Evolutionary conservation across 1,140 invertebrate genomes (phyloP), one percentile per base, ranked within the genome.

Genomic region (Tetraneura akinire): DNA sequence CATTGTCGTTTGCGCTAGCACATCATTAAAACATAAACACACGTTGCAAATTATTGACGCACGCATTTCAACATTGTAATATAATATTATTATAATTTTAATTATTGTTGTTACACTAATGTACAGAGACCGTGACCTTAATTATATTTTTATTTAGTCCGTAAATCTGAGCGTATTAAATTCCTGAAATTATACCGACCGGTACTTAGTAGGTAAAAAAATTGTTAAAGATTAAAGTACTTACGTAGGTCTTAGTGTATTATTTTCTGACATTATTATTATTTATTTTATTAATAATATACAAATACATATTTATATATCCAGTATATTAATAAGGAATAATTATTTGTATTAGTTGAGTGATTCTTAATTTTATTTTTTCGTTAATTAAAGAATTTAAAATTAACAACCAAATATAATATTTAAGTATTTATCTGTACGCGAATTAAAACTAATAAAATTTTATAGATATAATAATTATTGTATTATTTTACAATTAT

Each of bases 401-500:
- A 37, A 37, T 4, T n/a, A 29, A 16, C 4, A n/a, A 42, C 0
- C 11, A 66, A 45, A 45, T 16, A 26, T 21, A 66, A 45, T 66
- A 66, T 66, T n/a, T 0, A 66, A 66, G 45, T 45, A 66, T 5
- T 11, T 42, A 66, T 42, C 45, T 5, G 32, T 66, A 45, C 37
- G 64, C 42, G 18, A 42, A 66, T 66, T 14, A 14, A 66, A 66
- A 66, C 3, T 37, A 66, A 42, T 23, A 53, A 53, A 51, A 5
- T 53, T n/a, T 21, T n/a, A 37, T 53, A 53, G 16, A 18, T 16
- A 18, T 21, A 23, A n/a, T 42, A 13, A 68, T 47, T 45, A 26
- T 68, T 47, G 13, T 47, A 68, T 68, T 68, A n/a, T n/a, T n/a
- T n/a, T n/a, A n/a, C 42, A 68, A 16, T 14, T 14, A 45, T n/a